These are phyloP conservation scores for Philonicus albiceps DNA, from an alignment of 2,888 invertebrate species.

Conservation along the genomic window DNA sequence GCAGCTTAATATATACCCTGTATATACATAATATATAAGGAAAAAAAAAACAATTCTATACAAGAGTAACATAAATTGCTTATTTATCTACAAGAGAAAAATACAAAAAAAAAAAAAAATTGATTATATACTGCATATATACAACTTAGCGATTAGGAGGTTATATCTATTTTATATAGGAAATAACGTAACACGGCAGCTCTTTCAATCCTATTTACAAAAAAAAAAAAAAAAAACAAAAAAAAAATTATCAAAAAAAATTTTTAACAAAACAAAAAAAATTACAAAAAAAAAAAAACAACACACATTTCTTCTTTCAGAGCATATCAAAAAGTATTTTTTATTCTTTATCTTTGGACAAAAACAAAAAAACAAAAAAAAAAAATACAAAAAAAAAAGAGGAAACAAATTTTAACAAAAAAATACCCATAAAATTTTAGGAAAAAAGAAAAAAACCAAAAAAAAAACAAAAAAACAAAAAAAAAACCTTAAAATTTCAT, in stretches of 20 bases:
- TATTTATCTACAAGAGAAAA: conserved; percentile 6
- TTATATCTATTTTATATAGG: conserved; percentile 16
- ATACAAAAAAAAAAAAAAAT: neutral
- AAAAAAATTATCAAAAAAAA: neutral
- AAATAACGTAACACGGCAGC: conserved; percentile 19
- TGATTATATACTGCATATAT: conserved; percentile 1
- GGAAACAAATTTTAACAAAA: neutral
- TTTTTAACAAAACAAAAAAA: neutral
- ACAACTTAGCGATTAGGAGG: neutral
- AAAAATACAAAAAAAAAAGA: neutral
- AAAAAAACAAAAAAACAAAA: no score
- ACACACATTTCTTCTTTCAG: neutral
- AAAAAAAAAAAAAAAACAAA: neutral
- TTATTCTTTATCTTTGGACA: neutral
- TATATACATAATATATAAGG: neutral
- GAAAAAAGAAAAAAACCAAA: no score
- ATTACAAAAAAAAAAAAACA: neutral
- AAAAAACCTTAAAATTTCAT: no score
- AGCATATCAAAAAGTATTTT: neutral
- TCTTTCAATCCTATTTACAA: conserved; percentile 41
- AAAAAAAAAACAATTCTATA: neutral
- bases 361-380: neutral
- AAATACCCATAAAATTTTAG: no score
- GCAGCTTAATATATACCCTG: conserved; percentile 28
- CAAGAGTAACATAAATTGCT: neutral